Conservation (phyloP, 2,797 vertebrate genomes). For the Mormyrops attenuatus region DNA sequence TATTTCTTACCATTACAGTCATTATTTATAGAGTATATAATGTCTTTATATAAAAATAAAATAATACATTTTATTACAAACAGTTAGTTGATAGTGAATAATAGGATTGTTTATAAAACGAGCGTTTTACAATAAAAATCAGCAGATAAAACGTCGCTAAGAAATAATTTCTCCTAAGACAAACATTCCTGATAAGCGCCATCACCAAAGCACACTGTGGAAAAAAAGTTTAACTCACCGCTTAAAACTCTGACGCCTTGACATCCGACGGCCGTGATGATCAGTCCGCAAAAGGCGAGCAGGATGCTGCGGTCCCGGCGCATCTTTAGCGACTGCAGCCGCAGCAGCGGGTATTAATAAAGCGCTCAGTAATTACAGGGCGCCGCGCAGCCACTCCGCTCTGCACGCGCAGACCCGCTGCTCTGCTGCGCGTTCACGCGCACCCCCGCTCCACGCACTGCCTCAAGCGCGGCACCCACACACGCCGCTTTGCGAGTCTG, state of each 20-base stretch:
- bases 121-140: conserved; percentile 31
- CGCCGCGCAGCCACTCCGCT: neutral
- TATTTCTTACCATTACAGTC: neutral
- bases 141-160: neutral
- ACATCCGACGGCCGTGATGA: neutral
- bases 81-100: neutral
- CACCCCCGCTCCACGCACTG: neutral
- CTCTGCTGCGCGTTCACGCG: neutral
- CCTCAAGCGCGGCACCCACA: conserved; percentile 14
- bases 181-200: neutral
- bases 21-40: neutral
- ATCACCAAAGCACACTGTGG: neutral
- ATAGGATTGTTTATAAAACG: neutral
- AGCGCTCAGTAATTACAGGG: neutral
- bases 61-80: neutral
- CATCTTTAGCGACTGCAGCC: neutral
- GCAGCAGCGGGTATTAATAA: neutral
- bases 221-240: conserved; percentile 23
- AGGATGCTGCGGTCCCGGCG: conserved; percentile 4
- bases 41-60: neutral
- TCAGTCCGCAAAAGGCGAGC: conserved; percentile 16
- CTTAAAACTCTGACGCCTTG: conserved; percentile 26
- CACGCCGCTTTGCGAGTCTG: neutral
- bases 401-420: neutral
- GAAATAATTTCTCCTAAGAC: neutral